Evolutionary conservation across 37 sponge, comb jelly and placozoan genomes (phyloP).

Genomic region (Haliclona indistincta): DNA sequence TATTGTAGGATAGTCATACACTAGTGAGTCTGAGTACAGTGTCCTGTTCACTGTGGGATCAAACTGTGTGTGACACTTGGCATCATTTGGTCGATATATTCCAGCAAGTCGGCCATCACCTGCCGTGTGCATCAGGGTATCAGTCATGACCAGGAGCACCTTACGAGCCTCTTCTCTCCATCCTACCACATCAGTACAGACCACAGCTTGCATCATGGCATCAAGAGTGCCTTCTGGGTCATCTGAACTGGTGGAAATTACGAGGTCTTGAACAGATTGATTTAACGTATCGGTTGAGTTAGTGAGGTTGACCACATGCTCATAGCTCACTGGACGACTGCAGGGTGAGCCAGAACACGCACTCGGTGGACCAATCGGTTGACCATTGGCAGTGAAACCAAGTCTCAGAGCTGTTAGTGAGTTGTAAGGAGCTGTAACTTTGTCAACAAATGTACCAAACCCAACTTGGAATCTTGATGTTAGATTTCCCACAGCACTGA

Average conservation of each 20-base stretch:
- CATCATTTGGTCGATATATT: background rate
- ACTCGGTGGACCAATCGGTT: background rate
- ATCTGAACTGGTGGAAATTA: constrained; percentile 81
- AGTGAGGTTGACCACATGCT: constrained; percentile 44
- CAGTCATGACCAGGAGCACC: constrained; percentile 3
- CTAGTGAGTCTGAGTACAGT: background rate
- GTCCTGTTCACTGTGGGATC: background rate
- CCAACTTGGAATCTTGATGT: constrained; percentile 45
- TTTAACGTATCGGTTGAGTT: constrained; percentile 1
- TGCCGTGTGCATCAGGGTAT: background rate
- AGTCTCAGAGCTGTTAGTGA: background rate
- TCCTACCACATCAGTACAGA: constrained; percentile 62
- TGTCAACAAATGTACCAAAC: constrained; percentile 63
- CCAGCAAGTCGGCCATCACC: constrained; percentile 8
- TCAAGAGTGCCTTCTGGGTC: constrained; percentile 88
- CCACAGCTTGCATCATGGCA: constrained; percentile 85
- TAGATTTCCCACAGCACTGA: background rate
- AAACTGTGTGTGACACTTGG: background rate
- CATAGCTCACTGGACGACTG: constrained; percentile 44
- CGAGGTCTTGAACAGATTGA: constrained; percentile 31
- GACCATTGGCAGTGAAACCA: background rate
- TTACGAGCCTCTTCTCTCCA: background rate
- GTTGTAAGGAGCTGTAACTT: constrained; percentile 31
- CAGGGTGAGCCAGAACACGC: background rate
- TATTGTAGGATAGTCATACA: background rate